These are phyloP conservation scores for Hydroisotoma schaefferi DNA, from an alignment of 2,888 invertebrate genomes.

Conservation along the genomic window DNA sequence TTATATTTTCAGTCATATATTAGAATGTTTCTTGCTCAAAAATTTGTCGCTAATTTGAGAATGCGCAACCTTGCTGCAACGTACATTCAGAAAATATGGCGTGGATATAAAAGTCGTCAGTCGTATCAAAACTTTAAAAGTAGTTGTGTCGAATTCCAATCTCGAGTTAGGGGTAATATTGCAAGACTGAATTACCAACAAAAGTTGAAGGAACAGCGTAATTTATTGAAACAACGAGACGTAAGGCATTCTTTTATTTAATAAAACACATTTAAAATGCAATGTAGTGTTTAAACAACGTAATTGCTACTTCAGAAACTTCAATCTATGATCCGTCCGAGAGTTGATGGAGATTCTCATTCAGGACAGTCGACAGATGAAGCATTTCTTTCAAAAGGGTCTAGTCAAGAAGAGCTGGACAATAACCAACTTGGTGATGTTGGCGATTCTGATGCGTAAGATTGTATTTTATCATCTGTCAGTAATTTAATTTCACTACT, in stretches of 20 bases:
- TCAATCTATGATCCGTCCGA: conserved; percentile 30
- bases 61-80: conserved; percentile 54
- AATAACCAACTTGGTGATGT: conserved; percentile 46
- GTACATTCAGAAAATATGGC: conserved; percentile 75
- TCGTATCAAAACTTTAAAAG: conserved; percentile 65
- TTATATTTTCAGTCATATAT: conserved; percentile 59
- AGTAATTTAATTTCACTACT: neutral
- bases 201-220: conserved; percentile 49
- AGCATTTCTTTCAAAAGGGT: conserved; percentile 57
- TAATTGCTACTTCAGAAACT: conserved; percentile 30
- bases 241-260: conserved; percentile 16
- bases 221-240: conserved; percentile 39
- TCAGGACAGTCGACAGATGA: conserved; percentile 58
- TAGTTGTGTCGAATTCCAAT: conserved; percentile 66
- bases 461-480: neutral
- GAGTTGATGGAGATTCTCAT: conserved; percentile 50
- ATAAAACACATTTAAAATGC: neutral
- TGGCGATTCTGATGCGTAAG: conserved; percentile 53
- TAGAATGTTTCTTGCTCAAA: conserved; percentile 64
- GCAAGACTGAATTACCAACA: conserved; percentile 60
- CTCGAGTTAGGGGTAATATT: conserved; percentile 66
- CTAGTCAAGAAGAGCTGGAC: conserved; percentile 58
- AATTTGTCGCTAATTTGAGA: conserved; percentile 52
- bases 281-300: neutral
- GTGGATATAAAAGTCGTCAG: conserved; percentile 64